Evolutionary conservation across 2,797 vertebrate genomes (phyloP).

Genomic region (Thunnus albacares): DNA sequence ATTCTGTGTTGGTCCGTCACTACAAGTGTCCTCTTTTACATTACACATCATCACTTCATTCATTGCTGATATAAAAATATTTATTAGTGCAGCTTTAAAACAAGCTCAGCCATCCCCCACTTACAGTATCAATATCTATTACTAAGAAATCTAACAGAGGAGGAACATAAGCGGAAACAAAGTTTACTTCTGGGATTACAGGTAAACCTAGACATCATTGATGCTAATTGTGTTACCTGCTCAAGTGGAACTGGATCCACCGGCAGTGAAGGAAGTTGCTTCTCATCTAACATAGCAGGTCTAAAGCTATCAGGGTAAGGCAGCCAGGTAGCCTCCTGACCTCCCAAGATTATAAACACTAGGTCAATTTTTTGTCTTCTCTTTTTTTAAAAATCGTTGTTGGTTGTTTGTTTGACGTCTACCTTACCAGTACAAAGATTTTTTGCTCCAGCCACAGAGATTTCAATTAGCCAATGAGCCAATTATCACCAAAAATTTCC

Average conservation of each 20-base stretch:
- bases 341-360: not conserved
- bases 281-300: not conserved
- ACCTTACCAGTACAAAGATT: not conserved
- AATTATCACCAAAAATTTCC: not conserved
- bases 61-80: no score
- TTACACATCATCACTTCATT: no score
- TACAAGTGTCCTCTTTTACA: no score
- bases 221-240: conserved; percentile 1
- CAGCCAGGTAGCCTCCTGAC: not conserved
- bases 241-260: conserved; percentile 6
- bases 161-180: no score
- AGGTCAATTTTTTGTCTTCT: not conserved
- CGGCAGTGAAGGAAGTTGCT: not conserved
- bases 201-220: not conserved
- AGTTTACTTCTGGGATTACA: not conserved
- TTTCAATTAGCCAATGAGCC: not conserved
- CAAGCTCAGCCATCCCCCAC: no score
- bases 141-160: no score
- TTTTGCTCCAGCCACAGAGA: no score
- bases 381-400: no score
- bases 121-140: no score
- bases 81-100: no score
- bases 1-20: no score
- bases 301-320: not conserved
- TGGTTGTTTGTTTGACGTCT: not conserved